Percentiles rank a stretch among this genome's conserved stretches.
These are phyloP conservation scores for Dromiciops gliroides DNA, from an alignment of 2,113 vertebrate genomes.

Conservation along the genomic window DNA sequence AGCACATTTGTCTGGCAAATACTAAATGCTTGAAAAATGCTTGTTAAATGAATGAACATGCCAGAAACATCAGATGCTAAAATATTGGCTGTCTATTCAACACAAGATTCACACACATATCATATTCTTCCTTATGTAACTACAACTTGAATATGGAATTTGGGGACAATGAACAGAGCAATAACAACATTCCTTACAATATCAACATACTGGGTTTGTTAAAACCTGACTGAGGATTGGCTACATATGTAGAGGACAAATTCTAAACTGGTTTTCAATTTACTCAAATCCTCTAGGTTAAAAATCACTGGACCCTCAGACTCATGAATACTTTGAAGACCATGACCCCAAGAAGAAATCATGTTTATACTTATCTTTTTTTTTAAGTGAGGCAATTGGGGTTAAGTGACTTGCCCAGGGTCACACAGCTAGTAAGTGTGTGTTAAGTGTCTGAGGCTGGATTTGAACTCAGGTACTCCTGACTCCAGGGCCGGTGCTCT, in stretches of 20 bases:
- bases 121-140: not conserved
- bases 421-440: too few species aligned
- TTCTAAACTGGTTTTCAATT: slow-evolving; percentile 14
- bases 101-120: not conserved
- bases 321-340: slow-evolving; percentile 32
- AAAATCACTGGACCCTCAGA: slow-evolving; percentile 33
- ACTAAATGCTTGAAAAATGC: not conserved
- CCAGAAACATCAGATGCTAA: not conserved
- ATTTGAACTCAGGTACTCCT: too few species aligned
- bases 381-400: too few species aligned
- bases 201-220: not conserved
- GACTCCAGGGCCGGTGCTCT: too few species aligned
- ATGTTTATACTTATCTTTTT: not conserved
- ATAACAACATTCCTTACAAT: not conserved
- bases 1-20: not conserved
- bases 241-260: not conserved
- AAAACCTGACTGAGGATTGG: not conserved
- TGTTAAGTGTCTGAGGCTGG: too few species aligned
- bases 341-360: slow-evolving; percentile 2
- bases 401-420: too few species aligned
- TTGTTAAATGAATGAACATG: not conserved
- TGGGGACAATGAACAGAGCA: not conserved
- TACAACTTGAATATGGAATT: not conserved
- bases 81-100: not conserved
- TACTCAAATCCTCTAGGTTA: slow-evolving; percentile 12